A percentile compares a stretch with the other conserved stretches of the same genome.
These are phyloP conservation scores for Empidonax traillii DNA, from an alignment of 2,113 vertebrate species.

Conservation along the genomic window DNA sequence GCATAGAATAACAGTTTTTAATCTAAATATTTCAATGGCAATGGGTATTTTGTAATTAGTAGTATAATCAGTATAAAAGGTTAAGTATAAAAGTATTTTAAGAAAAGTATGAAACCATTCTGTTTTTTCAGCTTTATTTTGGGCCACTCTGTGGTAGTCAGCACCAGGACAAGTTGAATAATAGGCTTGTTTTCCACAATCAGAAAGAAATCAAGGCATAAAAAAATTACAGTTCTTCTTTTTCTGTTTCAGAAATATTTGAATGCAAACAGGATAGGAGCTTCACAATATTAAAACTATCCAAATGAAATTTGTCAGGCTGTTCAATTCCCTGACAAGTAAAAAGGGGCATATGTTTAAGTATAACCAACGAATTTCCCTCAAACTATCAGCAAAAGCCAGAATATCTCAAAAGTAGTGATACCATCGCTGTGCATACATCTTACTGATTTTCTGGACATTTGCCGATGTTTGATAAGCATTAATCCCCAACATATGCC, in stretches of 20 bases:
- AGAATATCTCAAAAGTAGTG: neutral
- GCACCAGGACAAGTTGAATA: neutral
- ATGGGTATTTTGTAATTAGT: neutral
- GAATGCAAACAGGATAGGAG: neutral
- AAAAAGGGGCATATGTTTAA: neutral
- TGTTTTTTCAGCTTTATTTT: neutral
- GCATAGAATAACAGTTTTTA: neutral
- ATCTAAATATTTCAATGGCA: neutral
- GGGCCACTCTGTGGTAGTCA: neutral
- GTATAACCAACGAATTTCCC: neutral
- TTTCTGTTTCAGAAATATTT: neutral
- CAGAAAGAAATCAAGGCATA: neutral
- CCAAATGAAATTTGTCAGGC: neutral
- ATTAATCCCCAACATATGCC: neutral
- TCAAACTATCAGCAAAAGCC: neutral
- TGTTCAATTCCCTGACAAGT: neutral
- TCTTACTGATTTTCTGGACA: neutral
- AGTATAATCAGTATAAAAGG: neutral
- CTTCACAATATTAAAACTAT: neutral
- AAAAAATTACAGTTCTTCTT: neutral
- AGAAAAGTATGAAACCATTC: neutral
- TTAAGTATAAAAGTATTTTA: neutral
- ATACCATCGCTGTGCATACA: neutral
- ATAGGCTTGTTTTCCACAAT: neutral
- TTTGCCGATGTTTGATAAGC: neutral